phyloP scores from a whole-genome alignment of 2,888 invertebrate species.

The Drosophila neotestacea region DNA sequence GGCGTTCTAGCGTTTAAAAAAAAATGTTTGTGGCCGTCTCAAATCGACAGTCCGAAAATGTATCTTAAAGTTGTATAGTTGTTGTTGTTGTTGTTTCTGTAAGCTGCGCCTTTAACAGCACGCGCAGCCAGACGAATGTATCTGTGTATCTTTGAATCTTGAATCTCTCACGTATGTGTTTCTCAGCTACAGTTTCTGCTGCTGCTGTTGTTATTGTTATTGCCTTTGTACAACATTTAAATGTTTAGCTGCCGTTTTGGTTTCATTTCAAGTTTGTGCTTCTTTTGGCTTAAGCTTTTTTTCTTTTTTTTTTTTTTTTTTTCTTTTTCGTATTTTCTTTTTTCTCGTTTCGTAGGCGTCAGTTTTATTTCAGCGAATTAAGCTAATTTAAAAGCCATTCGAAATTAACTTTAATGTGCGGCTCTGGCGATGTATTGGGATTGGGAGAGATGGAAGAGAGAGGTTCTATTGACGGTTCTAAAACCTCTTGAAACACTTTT shows the following conservation, averaged over 20 bases:
- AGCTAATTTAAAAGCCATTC: conserved; percentile 84
- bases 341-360: conserved; percentile 71
- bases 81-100: conserved; percentile 27
- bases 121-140: conserved; percentile 56
- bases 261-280: conserved; percentile 57
- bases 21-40: conserved; percentile 64
- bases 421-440: conserved; percentile 16
- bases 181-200: conserved; percentile 36
- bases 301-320: conserved; percentile 33
- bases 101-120: conserved; percentile 42
- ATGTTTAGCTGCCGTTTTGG: conserved; percentile 80
- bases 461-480: conserved; percentile 20
- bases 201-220: conserved; percentile 70
- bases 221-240: conserved; percentile 80
- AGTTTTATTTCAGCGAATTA: conserved; percentile 82
- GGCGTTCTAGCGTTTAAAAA: conserved; percentile 84
- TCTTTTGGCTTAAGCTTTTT: conserved; percentile 23
- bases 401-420: conserved; percentile 83
- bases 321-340: conserved; percentile 36
- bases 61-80: conserved; percentile 65
- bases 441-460: background rate
- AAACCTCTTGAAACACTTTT: conserved; percentile 39
- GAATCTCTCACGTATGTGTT: conserved; percentile 62
- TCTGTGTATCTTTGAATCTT: conserved; percentile 55
- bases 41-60: conserved; percentile 71